These are phyloP conservation scores for Prosapia bicincta DNA, from an alignment of 2,888 invertebrate genomes.

Conservation along the genomic window DNA sequence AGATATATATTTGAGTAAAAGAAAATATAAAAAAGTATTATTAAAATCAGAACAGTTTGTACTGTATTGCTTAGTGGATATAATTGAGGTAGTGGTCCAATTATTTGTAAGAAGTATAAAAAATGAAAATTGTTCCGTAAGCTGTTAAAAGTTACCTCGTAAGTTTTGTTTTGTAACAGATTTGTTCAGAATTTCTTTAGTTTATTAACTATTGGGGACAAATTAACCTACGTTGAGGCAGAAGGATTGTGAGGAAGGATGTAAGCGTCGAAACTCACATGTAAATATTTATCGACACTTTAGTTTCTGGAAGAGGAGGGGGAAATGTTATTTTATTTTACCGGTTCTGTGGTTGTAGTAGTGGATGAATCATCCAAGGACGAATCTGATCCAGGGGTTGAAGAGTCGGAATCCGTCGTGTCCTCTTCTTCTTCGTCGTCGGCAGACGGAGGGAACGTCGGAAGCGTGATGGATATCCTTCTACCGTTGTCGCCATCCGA, in stretches of 20 bases:
- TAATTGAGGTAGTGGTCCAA: too few relatives aligned
- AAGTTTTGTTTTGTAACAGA: too few relatives aligned
- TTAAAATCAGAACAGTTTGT: too few relatives aligned
- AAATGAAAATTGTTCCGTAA: too few relatives aligned
- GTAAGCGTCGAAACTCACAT: neutral
- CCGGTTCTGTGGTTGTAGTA: constrained; percentile 30
- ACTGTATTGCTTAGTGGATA: too few relatives aligned
- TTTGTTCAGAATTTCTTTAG: too few relatives aligned
- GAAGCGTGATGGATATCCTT: constrained; percentile 60
- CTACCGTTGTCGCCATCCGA: constrained; percentile 45
- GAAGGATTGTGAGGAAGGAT: neutral
- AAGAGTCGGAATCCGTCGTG: constrained; percentile 41
- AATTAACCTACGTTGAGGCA: neutral
- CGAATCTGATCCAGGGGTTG: constrained; percentile 28
- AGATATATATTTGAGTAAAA: too few relatives aligned
- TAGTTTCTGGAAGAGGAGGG: neutral
- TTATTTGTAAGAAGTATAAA: too few relatives aligned
- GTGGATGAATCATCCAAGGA: constrained; percentile 35
- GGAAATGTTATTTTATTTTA: constrained; percentile 9
- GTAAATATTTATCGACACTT: neutral
- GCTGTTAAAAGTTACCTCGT: too few relatives aligned
- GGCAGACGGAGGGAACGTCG: constrained; percentile 64
- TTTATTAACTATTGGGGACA: too few relatives aligned
- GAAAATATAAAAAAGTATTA: too few relatives aligned
- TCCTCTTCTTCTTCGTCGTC: constrained; percentile 58